These are phyloP conservation scores for Stegophylla sp. DNA, from an alignment of 2,888 invertebrate species.

Conservation along the genomic window DNA sequence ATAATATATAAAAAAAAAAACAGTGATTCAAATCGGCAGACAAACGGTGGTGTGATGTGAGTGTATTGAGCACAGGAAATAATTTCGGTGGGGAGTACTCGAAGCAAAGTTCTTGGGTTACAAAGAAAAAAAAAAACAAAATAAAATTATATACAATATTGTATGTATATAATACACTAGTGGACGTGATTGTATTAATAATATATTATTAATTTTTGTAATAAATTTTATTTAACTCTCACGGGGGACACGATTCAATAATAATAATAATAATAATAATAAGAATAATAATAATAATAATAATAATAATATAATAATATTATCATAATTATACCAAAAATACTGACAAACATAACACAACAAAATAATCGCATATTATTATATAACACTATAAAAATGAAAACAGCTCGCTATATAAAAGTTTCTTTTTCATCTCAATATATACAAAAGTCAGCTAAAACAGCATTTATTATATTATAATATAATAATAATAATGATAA, in stretches of 20 bases:
- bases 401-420: slow-evolving; percentile 54
- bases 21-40: slow-evolving; percentile 35
- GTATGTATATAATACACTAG: neutral
- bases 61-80: slow-evolving; percentile 58
- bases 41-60: slow-evolving; percentile 30
- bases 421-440: slow-evolving; percentile 31
- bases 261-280: slow-evolving; percentile 15
- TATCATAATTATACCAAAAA: slow-evolving; percentile 27
- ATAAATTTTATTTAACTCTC: neutral
- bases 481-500: no score
- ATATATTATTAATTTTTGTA: neutral
- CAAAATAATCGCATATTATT: slow-evolving; percentile 40
- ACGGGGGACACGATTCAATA: slow-evolving; percentile 9
- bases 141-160: no score
- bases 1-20: neutral
- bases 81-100: slow-evolving; percentile 42
- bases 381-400: slow-evolving; percentile 57
- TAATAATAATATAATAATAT: slow-evolving; percentile 26
- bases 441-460: slow-evolving; percentile 50
- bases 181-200: slow-evolving; percentile 2
- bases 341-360: slow-evolving; percentile 51
- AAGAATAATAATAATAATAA: slow-evolving; percentile 43
- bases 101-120: slow-evolving; percentile 32
- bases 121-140: no score
- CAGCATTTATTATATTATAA: no score